Conservation (phyloP, 2,113 vertebrate species). For the Hymenochirus boettgeri region DNA sequence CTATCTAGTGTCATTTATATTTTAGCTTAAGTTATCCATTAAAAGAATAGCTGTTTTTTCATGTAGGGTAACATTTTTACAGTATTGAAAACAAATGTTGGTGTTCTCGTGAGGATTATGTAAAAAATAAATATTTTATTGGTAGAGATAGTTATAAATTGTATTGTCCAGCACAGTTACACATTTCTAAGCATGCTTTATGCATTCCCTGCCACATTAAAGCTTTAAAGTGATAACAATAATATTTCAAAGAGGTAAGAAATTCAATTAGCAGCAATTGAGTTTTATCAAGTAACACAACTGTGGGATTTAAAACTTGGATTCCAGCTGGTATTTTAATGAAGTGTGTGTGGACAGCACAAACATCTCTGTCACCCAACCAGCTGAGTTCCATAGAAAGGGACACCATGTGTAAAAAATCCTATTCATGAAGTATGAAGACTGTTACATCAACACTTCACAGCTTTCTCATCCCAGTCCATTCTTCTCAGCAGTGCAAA, state of each 20-base stretch:
- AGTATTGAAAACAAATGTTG: no score
- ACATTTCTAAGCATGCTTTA: slow-evolving; percentile 19
- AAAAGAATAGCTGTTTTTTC: no score
- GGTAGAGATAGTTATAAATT: background rate
- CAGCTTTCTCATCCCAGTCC: slow-evolving; percentile 53
- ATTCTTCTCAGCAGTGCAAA: slow-evolving; percentile 43
- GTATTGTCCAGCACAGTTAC: background rate
- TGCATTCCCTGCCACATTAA: slow-evolving; percentile 64
- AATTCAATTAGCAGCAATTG: slow-evolving; percentile 73
- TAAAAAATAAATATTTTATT: background rate
- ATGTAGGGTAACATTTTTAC: no score
- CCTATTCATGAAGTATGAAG: slow-evolving; percentile 55
- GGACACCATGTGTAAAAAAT: slow-evolving; percentile 72
- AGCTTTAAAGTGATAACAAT: slow-evolving; percentile 69
- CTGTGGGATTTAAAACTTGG: slow-evolving; percentile 71
- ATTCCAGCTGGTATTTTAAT: slow-evolving; percentile 88
- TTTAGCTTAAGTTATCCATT: no score
- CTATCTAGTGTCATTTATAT: no score
- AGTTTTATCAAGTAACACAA: slow-evolving; percentile 90
- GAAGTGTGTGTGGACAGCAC: slow-evolving; percentile 77
- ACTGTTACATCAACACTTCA: slow-evolving; percentile 49
- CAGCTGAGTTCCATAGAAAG: slow-evolving; percentile 70
- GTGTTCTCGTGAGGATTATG: no score
- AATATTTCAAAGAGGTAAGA: slow-evolving; percentile 76
- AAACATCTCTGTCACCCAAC: slow-evolving; percentile 65